Evolutionary conservation across 2,113 vertebrate genomes (phyloP), one percentile per base, ranked within the genome.

Genomic region (Australoheros scitulus): DNA sequence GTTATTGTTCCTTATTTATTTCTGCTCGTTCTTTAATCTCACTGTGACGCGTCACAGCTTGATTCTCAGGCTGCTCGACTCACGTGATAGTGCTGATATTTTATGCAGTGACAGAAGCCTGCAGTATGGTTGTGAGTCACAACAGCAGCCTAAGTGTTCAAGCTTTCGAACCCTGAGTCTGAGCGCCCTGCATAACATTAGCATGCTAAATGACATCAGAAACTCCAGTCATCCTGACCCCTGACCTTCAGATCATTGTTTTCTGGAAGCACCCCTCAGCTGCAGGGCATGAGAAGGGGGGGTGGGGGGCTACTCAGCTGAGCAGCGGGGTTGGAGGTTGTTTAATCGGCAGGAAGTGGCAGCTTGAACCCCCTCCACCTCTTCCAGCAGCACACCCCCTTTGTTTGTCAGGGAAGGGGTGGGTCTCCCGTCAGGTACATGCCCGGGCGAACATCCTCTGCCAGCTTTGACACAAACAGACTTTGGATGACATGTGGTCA

Each of bases 111-210:
- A 47, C 32, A 63, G 3, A 68, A 80, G 65, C 56, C 47, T 24
- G 60, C 56, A 55, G 11, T 55, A 11, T 70, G 58, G 56, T 11
- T 47, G 2, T 22, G 58, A 52, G 26, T 32, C 65, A 72, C 55
- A 80, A 81, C 84, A 88, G 63, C 81, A 63, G 32, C 3, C 15
- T 64, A 17, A 77, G 61, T 88, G 82, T 89, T 88, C 2, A 18
- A 9, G 56, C 38, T 41, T 74, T 68, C 76, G 36, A 68, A 65
- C 47, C 47, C 34, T 14, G 29, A 41, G 58, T 81, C 29, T 89
- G 79, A 87, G 86, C 76, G 65, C 24, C 56, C 61, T 84, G 87
- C 81, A 93, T 91, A 29, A 65, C 29, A 92, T 92, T 92, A 88
- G 89, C 90, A 89, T 92, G 61, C 38, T 11, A 82, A 92, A 83